phyloP scores from a whole-genome alignment of 2,797 vertebrate species.

The Anableps anableps region DNA sequence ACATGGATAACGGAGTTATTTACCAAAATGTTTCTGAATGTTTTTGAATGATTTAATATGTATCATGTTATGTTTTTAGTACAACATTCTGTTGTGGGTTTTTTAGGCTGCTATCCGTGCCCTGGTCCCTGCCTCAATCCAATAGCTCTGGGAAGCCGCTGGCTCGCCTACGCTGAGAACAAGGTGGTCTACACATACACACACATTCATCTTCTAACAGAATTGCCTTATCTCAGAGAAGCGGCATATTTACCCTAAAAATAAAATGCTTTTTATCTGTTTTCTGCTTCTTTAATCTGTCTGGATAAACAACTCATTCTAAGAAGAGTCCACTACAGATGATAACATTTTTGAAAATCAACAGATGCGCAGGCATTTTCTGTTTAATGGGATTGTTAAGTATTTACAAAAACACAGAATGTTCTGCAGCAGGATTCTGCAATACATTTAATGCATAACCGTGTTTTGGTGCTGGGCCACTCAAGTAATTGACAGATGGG shows the following conservation, averaged over 20 bases:
- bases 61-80: neutral
- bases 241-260: constrained; percentile 66
- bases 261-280: constrained; percentile 68
- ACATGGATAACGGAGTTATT: constrained; percentile 14
- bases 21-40: neutral
- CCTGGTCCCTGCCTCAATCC: constrained; percentile 98
- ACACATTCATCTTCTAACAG: constrained; percentile 25
- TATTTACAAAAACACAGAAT: constrained; percentile 66
- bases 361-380: constrained; percentile 64
- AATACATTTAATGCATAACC: constrained; percentile 70
- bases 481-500: constrained; percentile 80
- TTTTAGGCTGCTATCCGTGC: constrained; percentile 96
- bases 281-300: constrained; percentile 66
- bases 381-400: constrained; percentile 74
- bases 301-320: constrained; percentile 71
- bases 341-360: constrained; percentile 71
- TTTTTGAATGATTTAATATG: neutral
- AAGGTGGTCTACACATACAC: constrained; percentile 85
- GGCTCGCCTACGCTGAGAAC: constrained; percentile 98
- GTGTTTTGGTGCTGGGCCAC: constrained; percentile 59
- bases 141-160: constrained; percentile 93
- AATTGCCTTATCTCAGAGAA: constrained; percentile 54
- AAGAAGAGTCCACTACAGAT: constrained; percentile 69
- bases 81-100: constrained; percentile 36
- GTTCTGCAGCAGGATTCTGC: constrained; percentile 33